A percentile compares a stretch with the other conserved stretches of the same genome.
phyloP scores from a whole-genome alignment of 2,888 invertebrate genomes.

The Sericinus montela region DNA sequence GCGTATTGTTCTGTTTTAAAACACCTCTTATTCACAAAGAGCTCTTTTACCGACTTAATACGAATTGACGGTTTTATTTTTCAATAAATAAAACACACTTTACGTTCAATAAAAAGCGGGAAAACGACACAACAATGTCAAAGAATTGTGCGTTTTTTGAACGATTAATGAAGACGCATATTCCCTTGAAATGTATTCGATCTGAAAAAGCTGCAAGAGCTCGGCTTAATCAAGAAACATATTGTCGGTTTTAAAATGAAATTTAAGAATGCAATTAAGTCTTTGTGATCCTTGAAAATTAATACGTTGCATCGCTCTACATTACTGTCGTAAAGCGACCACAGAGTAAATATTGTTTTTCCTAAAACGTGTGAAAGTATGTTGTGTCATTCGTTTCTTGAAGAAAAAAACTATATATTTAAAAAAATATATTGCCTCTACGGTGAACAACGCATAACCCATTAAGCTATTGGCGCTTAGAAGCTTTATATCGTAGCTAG shows the following conservation, averaged over 20 bases:
- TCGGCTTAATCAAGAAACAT: slow-evolving; percentile 44
- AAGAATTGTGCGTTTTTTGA: slow-evolving; percentile 55
- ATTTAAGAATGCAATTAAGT: slow-evolving; percentile 67
- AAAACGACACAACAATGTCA: slow-evolving; percentile 29
- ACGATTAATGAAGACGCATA: slow-evolving; percentile 54
- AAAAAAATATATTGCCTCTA: not conserved
- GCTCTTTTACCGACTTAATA: slow-evolving; percentile 24
- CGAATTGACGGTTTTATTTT: slow-evolving; percentile 50
- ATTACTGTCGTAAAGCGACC: slow-evolving; percentile 59
- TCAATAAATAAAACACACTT: slow-evolving; percentile 61
- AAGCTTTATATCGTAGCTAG: too few relatives aligned
- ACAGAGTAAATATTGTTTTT: slow-evolving; percentile 49
- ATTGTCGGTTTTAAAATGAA: slow-evolving; percentile 69
- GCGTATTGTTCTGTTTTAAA: slow-evolving; percentile 17
- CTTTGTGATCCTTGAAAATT: slow-evolving; percentile 64
- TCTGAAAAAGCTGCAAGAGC: slow-evolving; percentile 39
- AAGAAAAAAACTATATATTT: slow-evolving; percentile 28
- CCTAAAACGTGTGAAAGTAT: slow-evolving; percentile 38
- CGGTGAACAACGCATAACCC: too few relatives aligned
- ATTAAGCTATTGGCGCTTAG: too few relatives aligned
- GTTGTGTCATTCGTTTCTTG: slow-evolving; percentile 31
- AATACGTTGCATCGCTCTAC: slow-evolving; percentile 51
- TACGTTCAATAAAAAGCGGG: slow-evolving; percentile 52
- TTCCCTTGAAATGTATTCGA: slow-evolving; percentile 39
- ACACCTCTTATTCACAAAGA: slow-evolving; percentile 22